These are phyloP conservation scores for Ophioninae sp. DNA, from an alignment of 2,888 invertebrate genomes.

Conservation along the genomic window DNA sequence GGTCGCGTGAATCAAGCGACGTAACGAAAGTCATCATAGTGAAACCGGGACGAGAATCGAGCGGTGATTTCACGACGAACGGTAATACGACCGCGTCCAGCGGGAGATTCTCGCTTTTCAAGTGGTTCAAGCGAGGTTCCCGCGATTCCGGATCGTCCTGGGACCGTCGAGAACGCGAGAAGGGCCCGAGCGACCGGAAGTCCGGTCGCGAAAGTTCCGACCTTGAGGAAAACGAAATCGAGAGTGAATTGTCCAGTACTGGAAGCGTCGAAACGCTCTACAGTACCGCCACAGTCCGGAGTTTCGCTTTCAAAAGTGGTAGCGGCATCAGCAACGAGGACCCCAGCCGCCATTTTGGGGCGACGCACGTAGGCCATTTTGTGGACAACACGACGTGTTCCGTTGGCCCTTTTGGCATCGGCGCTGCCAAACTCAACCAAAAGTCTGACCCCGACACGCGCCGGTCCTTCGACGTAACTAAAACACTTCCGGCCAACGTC, in stretches of 20 bases:
- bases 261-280: constrained; percentile 87
- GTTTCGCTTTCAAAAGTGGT: constrained; percentile 86
- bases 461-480: constrained; percentile 58
- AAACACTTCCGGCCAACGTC: constrained; percentile 53
- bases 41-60: constrained; percentile 2
- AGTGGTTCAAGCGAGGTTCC: constrained; percentile 87
- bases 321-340: constrained; percentile 65
- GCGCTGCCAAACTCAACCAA: constrained; percentile 72
- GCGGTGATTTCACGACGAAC: not conserved
- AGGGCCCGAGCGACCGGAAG: constrained; percentile 53
- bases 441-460: not conserved
- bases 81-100: constrained; percentile 66
- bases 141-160: constrained; percentile 61
- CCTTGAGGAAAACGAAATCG: constrained; percentile 56
- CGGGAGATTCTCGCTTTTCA: constrained; percentile 85
- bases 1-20: not conserved
- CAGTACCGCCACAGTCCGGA: constrained; percentile 88
- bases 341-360: constrained; percentile 77
- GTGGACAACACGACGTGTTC: constrained; percentile 57
- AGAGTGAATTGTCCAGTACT: constrained; percentile 81
- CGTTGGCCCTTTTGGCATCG: constrained; percentile 74
- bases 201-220: constrained; percentile 61
- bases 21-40: not conserved
- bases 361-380: constrained; percentile 64
- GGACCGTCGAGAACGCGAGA: constrained; percentile 74